Percentiles rank a stretch among this genome's conserved stretches.
phyloP scores from a whole-genome alignment of 1,140 invertebrate species.

The Pogonus chalceus region DNA sequence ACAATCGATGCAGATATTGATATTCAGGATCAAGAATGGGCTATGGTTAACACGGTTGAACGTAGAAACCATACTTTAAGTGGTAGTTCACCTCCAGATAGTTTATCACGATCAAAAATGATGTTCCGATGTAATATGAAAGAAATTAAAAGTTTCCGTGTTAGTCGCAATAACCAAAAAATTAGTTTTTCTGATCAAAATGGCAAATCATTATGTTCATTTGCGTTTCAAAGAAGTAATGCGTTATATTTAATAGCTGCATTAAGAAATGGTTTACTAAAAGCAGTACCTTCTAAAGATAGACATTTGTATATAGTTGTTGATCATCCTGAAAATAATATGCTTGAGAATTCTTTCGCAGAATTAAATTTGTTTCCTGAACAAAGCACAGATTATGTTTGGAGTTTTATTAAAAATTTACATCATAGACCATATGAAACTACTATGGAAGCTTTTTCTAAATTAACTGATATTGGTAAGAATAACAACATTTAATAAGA shows the following conservation, averaged over 20 bases:
- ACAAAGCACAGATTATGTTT: conserved; percentile 50
- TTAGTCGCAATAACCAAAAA: conserved; percentile 55
- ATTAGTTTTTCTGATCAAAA: conserved; percentile 63
- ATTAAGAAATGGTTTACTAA: conserved; percentile 47
- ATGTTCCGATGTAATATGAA: conserved; percentile 51
- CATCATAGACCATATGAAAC: conserved; percentile 69
- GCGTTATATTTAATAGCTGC: conserved; percentile 65
- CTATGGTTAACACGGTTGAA: conserved; percentile 61
- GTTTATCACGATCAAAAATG: conserved; percentile 15
- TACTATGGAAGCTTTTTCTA: conserved; percentile 72
- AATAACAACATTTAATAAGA: conserved; percentile 9
- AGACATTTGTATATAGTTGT: conserved; percentile 58
- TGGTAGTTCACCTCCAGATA: conserved; percentile 35
- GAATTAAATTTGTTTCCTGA: conserved; percentile 73
- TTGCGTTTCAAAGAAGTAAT: conserved; percentile 79
- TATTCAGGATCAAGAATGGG: conserved; percentile 73
- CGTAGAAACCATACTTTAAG: conserved; percentile 42
- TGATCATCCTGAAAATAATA: conserved; percentile 50
- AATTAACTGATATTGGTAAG: conserved; percentile 61
- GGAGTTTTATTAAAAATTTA: conserved; percentile 61
- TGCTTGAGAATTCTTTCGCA: conserved; percentile 71
- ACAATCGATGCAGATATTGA: conserved; percentile 56
- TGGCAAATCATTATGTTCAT: conserved; percentile 61
- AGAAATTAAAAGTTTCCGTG: conserved; percentile 55
- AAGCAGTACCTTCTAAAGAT: conserved; percentile 56